Evolutionary conservation across 2,888 invertebrate genomes (phyloP).

Genomic region (Eupeodes latifasciatus): DNA sequence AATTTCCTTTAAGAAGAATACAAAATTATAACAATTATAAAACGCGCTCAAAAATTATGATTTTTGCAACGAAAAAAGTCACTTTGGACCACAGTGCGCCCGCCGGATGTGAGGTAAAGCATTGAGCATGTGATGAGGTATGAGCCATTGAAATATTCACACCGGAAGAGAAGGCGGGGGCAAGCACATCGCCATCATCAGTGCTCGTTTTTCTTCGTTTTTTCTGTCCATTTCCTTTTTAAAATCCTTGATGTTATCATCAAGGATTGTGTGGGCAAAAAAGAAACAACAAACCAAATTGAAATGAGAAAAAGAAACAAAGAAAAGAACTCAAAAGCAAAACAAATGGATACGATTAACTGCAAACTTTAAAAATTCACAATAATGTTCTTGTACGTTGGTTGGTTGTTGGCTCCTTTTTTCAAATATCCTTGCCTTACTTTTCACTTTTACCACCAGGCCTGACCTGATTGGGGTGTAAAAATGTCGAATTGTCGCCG

Average conservation of each 20-base stretch:
- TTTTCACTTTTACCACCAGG: neutral
- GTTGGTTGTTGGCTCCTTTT: neutral
- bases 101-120: constrained; percentile 44
- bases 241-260: constrained; percentile 49
- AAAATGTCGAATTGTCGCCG: too few species aligned
- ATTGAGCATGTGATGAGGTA: constrained; percentile 57
- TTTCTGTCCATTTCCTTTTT: neutral
- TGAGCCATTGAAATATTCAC: constrained; percentile 71
- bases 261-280: constrained; percentile 44
- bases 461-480: constrained; percentile 66
- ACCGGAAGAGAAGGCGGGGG: constrained; percentile 44
- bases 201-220: constrained; percentile 31
- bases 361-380: constrained; percentile 51
- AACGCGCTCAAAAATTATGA: too few species aligned
- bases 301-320: constrained; percentile 34
- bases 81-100: too few species aligned
- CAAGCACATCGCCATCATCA: constrained; percentile 23
- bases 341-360: constrained; percentile 69
- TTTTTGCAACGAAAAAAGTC: too few species aligned
- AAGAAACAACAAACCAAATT: constrained; percentile 16
- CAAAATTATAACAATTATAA: too few species aligned
- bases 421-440: constrained; percentile 30
- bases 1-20: too few species aligned
- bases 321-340: constrained; percentile 18
- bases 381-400: constrained; percentile 21